phyloP scores from a whole-genome alignment of 2,797 vertebrate genomes.

The Podarcis siculus region DNA sequence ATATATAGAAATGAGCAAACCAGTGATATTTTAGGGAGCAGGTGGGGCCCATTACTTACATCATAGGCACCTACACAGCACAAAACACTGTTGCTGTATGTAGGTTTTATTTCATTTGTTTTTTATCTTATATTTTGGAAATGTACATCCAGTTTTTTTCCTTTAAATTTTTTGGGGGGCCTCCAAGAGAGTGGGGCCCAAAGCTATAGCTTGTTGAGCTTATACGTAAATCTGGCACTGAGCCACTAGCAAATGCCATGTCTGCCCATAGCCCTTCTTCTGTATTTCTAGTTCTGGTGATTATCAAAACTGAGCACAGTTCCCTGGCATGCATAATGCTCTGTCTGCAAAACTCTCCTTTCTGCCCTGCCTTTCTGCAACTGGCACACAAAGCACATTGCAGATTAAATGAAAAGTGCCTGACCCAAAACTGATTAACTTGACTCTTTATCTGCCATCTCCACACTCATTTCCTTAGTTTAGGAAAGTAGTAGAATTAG shows the following conservation, averaged over 20 bases:
- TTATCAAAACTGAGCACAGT: not conserved
- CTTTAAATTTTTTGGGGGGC: too few species aligned
- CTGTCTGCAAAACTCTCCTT: not conserved
- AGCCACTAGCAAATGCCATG: not conserved
- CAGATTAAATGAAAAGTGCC: not conserved
- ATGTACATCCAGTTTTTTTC: too few species aligned
- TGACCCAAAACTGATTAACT: not conserved
- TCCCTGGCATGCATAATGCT: not conserved
- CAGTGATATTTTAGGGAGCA: too few species aligned
- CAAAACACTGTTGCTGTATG: too few species aligned
- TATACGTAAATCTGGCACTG: too few species aligned
- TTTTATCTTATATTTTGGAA: too few species aligned
- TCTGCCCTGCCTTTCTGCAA: not conserved
- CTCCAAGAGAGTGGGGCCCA: too few species aligned
- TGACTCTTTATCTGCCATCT: not conserved
- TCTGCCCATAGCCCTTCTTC: not conserved
- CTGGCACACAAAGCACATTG: not conserved
- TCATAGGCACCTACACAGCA: too few species aligned
- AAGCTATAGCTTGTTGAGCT: too few species aligned
- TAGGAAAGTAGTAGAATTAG: not conserved
- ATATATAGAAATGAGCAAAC: too few species aligned
- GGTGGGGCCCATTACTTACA: too few species aligned
- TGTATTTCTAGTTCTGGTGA: not conserved
- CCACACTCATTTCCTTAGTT: not conserved
- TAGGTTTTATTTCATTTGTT: too few species aligned